Conservation (phyloP, 2,113 vertebrate genomes). For the Hassar affinis region DNA sequence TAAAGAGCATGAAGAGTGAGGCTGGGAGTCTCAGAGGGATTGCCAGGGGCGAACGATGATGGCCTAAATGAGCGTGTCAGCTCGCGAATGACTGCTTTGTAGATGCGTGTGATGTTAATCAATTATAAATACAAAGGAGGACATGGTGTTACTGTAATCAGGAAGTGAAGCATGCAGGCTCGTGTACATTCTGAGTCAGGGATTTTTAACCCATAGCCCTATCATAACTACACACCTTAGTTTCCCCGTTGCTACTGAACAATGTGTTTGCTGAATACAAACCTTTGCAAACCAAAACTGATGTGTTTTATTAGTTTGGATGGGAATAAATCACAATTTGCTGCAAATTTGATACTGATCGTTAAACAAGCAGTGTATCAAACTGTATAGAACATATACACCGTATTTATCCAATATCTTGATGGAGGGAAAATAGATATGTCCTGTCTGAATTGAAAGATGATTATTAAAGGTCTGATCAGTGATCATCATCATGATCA, state of each 20-base stretch:
- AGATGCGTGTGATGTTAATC: conserved; percentile 57
- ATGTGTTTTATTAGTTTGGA: not conserved
- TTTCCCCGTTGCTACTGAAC: not conserved
- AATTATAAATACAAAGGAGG: conserved; percentile 73
- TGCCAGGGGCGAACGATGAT: conserved; percentile 45
- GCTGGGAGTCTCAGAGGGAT: conserved; percentile 41
- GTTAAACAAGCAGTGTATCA: not conserved
- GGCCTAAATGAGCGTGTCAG: conserved; percentile 55
- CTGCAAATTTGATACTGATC: not conserved
- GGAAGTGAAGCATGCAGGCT: conserved; percentile 13
- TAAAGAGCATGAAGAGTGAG: conserved; percentile 16
- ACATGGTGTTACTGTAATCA: conserved; percentile 68
- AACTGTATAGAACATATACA: not conserved
- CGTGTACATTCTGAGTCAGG: not conserved
- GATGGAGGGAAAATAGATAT: not conserved
- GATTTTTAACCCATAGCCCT: conserved; percentile 4
- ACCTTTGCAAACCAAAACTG: not conserved
- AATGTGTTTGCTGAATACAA: not conserved
- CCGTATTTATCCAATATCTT: not conserved
- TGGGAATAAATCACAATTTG: not conserved
- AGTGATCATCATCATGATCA: not conserved
- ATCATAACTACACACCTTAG: too few relatives aligned
- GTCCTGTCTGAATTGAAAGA: not conserved
- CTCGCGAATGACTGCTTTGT: conserved; percentile 59
- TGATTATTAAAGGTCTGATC: not conserved